Base-by-base conservation (phyloP, 1,140 invertebrate genomes). In the Frieseomelitta varia region DNA sequence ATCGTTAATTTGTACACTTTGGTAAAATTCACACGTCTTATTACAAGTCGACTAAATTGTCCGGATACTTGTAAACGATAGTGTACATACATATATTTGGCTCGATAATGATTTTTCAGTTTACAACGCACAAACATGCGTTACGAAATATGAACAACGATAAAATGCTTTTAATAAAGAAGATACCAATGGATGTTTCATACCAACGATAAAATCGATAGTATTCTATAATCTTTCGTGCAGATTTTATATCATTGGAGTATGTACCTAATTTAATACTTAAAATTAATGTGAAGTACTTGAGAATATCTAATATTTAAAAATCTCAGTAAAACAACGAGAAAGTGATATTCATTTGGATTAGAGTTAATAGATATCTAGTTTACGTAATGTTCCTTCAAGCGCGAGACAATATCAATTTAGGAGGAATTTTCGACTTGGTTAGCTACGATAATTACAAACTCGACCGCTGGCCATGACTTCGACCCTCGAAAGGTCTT, bases 401-500 rank as follows among this genome's bases (percentile, higher is more conserved):
- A 39, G 34, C 74, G n/a, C 17, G 24, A 47, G 34, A 39, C 15
- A 17, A 24, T 63, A 77, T 51, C 74, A 63, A 77, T 77, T 77
- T 47, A 14, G 34, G 15, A 63, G 21, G 24, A 51, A 77, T 77
- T 77, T 77, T 77, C 58, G 34, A 63, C 56, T 61, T 77, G n/a
- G 74, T 77, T 77, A 63, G n/a, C 56, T 63, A 63, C 34, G 24
- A 21, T 77, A 77, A 77, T 77, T 77, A 61, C 58, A 51, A 63
- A 27, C 74, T 61, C 56, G 30, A 19, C 24, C n/a, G 56, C 11
- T 61, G 74, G 24, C 47, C 19, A 53, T 30, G 12, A 12, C n/a
- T 21, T 78, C 61, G 17, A 0, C 47, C 47, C 27, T 53, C 30
- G 12, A 1, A 51, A 27, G 76, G 8, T 63, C 53, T 30, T 30